phyloP scores from a whole-genome alignment of 2,113 vertebrate genomes.

The Chaetorhynchus papuensis region DNA sequence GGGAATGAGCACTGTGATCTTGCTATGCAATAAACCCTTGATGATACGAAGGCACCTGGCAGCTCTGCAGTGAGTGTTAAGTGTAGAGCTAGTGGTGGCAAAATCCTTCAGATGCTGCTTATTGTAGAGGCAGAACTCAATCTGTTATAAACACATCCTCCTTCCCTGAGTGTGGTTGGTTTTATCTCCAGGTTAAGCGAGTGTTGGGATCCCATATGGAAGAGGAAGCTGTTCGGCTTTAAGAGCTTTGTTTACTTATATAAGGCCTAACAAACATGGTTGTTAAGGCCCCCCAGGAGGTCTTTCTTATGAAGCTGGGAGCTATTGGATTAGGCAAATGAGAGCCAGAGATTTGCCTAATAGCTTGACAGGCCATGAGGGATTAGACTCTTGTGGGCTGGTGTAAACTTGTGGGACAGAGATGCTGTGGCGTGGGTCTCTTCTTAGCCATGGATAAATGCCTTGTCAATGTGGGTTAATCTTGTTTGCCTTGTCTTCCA shows the following conservation, averaged over 20 bases:
- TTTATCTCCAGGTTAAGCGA: conserved; percentile 15
- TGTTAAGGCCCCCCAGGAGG: conserved; percentile 62
- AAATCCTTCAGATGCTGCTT: neutral
- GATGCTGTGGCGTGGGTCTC: conserved; percentile 12
- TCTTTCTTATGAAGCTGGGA: conserved; percentile 72
- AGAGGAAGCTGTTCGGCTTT: conserved; percentile 51
- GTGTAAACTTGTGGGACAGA: conserved; percentile 63
- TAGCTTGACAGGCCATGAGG: conserved; percentile 76
- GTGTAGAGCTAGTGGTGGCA: neutral
- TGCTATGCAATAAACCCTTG: neutral
- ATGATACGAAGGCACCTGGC: neutral
- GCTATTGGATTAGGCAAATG: conserved; percentile 85
- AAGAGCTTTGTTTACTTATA: conserved; percentile 82
- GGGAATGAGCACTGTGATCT: neutral
- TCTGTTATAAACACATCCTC: neutral
- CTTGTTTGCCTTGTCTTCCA: conserved; percentile 76
- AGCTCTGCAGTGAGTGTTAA: neutral
- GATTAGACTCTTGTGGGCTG: conserved; percentile 75
- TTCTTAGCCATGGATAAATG: conserved; percentile 71
- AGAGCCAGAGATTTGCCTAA: conserved; percentile 66
- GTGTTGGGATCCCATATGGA: conserved; percentile 36
- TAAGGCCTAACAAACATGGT: conserved; percentile 78
- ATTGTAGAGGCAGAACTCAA: neutral
- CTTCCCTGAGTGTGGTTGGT: neutral
- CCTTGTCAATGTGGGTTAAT: conserved; percentile 79